Base-by-base conservation (phyloP, 2,888 invertebrate genomes). In the Cyclophora punctaria region DNA sequence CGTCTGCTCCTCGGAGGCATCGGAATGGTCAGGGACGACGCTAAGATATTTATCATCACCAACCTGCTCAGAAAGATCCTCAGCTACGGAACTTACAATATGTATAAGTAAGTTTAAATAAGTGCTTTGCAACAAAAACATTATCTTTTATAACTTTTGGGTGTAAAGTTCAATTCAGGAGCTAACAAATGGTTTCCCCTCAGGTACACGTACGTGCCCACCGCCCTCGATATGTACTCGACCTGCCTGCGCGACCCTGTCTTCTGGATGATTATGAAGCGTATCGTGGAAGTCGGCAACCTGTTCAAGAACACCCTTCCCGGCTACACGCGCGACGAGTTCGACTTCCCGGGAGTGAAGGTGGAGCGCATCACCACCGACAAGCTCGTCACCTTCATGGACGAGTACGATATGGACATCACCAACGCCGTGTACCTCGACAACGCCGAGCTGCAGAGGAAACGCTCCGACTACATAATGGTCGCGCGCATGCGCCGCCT, bases 201-300 rank as follows among this genome's bases (percentile, higher is more conserved):
- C 70, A 87, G 88, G 57, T 79, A 85, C 70, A 86, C 85, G 2
- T 86, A 85, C 68, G 67, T 86, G 46, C 92, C 93, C 6, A 90
- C 92, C 44, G 90, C 91, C 7, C 75, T 93, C 60, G 91, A 93
- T 66, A 90, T 91, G 74, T 91, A 90, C 72, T 83, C 89, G 51
- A 93, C 93, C 2, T 90, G 91, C 64, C 75, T 93, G 66, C 92
- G 94, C 48, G 94, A 95, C 78, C 94, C 94, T 7, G 89, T 92
- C 50, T 93, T 92, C 90, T 95, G 92, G 86, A 90, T 89, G 60
- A 78, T 94, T 59, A 90, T 91, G 83, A 91, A 92, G 74, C 91
- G 91, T 57, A 77, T 93, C 68, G 69, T 86, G 45, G 78, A 90
- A 55, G 87, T 81, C 58, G 90, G 90, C 75, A 78, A 83, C 56